Evolutionary conservation across 2,797 vertebrate genomes (phyloP).

Genomic region (Psittacula echo): DNA sequence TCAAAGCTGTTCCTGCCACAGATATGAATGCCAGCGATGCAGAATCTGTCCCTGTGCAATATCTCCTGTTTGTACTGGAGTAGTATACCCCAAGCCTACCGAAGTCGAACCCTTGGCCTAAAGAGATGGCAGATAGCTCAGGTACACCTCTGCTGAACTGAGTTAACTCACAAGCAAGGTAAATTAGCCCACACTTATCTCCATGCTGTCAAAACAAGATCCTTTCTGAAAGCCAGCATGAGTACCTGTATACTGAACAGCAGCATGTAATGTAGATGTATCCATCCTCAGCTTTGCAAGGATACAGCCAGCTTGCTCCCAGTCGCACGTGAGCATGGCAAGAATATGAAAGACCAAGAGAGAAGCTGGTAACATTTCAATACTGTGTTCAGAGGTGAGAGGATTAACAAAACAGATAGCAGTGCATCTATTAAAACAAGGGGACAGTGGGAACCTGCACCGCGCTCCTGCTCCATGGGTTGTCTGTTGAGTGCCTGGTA

Average conservation of each 20-base stretch:
- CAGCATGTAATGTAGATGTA: neutral
- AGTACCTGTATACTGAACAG: neutral
- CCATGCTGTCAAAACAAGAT: neutral
- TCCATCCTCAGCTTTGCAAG: neutral
- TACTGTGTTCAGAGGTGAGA: slow-evolving; percentile 10
- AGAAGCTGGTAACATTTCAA: slow-evolving; percentile 19
- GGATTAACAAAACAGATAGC: slow-evolving; percentile 33
- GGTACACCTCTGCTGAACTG: neutral
- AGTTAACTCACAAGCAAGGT: neutral
- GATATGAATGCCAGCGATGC: neutral
- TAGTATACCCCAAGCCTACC: neutral
- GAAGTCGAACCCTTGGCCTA: neutral
- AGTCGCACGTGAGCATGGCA: accelerated
- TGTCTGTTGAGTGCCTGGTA: slow-evolving; percentile 30
- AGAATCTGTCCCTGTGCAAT: neutral
- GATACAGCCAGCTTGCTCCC: neutral
- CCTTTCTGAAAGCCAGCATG: neutral
- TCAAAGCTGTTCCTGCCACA: neutral
- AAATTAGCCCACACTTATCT: neutral
- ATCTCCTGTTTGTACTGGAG: neutral
- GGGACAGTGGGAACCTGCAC: slow-evolving; percentile 25
- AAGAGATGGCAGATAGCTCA: neutral
- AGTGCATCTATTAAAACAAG: slow-evolving; percentile 12
- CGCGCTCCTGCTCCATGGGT: slow-evolving; percentile 1
- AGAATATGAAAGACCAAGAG: neutral